phyloP scores from a whole-genome alignment of 2,113 vertebrate species.

The Mormoops blainvillei region DNA sequence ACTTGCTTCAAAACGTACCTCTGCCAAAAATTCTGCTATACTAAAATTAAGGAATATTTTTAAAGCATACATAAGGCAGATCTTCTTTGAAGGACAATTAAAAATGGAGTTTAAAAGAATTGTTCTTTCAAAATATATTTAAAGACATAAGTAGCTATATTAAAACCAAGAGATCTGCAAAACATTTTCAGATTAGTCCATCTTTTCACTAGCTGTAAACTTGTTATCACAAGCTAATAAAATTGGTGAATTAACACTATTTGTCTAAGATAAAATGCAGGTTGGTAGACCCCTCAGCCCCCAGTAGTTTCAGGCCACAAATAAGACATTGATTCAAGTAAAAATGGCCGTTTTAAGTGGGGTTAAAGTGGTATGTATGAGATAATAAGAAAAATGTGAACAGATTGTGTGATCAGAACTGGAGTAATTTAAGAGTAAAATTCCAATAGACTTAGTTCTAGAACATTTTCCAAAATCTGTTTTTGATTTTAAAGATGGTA shows the following conservation, averaged over 20 bases:
- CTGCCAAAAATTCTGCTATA: conserved; percentile 27
- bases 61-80: conserved; percentile 75
- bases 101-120: conserved; percentile 58
- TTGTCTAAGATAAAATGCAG: conserved; percentile 58
- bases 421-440: conserved; percentile 24
- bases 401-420: background rate
- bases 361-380: background rate
- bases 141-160: conserved; percentile 67
- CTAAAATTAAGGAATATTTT: conserved; percentile 60
- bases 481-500: conserved; percentile 32
- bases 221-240: conserved; percentile 72
- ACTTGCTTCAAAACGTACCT: conserved; percentile 46
- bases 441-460: background rate
- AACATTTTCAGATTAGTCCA: conserved; percentile 71
- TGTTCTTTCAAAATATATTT: conserved; percentile 73
- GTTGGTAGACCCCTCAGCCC: conserved; percentile 48
- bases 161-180: conserved; percentile 65
- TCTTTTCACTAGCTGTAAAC: conserved; percentile 80
- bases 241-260: conserved; percentile 73
- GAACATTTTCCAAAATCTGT: background rate
- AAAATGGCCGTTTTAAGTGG: conserved; percentile 35
- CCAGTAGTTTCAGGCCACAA: conserved; percentile 43
- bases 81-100: conserved; percentile 65
- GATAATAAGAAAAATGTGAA: conserved; percentile 16
- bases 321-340: conserved; percentile 15